phyloP scores from a whole-genome alignment of 2,113 vertebrate species.

The Oncorhynchus kisutch region DNA sequence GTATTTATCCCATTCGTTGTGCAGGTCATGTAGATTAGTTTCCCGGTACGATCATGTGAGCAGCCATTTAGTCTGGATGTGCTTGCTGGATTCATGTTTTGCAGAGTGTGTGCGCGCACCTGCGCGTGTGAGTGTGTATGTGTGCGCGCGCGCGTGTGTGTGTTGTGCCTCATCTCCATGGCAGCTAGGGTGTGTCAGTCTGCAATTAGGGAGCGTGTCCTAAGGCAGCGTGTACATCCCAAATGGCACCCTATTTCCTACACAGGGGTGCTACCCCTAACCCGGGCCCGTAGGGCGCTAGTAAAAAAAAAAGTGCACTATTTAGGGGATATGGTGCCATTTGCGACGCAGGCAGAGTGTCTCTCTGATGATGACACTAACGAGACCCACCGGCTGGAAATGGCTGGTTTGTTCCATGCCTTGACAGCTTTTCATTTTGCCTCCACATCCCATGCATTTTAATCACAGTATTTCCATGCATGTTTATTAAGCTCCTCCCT shows the following conservation, averaged over 20 bases:
- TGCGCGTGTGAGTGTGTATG: not conserved
- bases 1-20: not conserved
- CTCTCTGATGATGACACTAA: conserved; percentile 54
- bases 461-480: not conserved
- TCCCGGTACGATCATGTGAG: not conserved
- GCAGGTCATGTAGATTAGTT: not conserved
- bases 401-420: not conserved
- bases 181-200: conserved; percentile 49
- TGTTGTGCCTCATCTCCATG: conserved; percentile 25
- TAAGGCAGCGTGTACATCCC: no score
- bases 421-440: not conserved
- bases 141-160: not conserved
- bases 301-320: no score
- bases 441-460: not conserved
- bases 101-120: not conserved
- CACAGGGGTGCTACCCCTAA: no score
- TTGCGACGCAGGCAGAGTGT: conserved; percentile 42
- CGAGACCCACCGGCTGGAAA: conserved; percentile 25
- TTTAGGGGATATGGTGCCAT: no score
- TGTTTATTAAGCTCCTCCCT: not conserved
- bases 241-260: no score
- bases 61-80: not conserved
- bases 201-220: conserved; percentile 45
- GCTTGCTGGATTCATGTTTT: not conserved
- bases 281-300: no score